Evolutionary conservation across 1,140 invertebrate genomes (phyloP), one percentile per base, ranked within the genome.

Genomic region (Leptinotarsa texana): DNA sequence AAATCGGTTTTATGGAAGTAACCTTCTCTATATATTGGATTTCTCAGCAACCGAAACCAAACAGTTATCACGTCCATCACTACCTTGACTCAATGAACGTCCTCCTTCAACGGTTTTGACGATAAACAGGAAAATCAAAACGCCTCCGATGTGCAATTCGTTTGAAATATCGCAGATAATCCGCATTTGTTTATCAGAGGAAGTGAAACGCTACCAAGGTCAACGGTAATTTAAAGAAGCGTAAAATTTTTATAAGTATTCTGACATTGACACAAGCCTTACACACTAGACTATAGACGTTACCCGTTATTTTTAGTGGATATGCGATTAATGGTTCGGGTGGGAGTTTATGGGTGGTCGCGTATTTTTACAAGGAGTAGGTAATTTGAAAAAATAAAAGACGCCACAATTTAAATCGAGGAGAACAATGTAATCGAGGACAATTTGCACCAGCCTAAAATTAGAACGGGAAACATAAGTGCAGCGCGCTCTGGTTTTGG

Each of bases 221-320:
- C 15, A 57, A 57, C 51, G 15, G 51, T 57, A 57, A 57, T 17
- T 57, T 18, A 17, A 18, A 57, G 51, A 57, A 57, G n/a, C 51
- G n/a, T 57, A 57, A 57, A 57, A 57, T 57, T 57, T 57, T 57
- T 57, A 57, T 57, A 57, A 57, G 51, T 57, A 18, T 57, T 57
- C 51, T 57, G 51, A 57, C 51, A 57, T 57, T 15, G 51, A 57
- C 51, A 57, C 51, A 57, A 57, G 51, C 51, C 51, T 57, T 57
- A 57, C 51, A n/a, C 51, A 57, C 51, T 57, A 33, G 27, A 33
- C 51, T 57, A 57, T 57, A 57, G 51, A 57, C 51, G n/a, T 57
- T 17, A 5, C 51, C 15, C n/a, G 51, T 57, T 57, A 57, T 57
- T 57, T 57, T 57, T 18, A 18, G 33, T 42, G 13, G 3, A 57